Evolutionary conservation across 2,888 invertebrate species (phyloP).

Genomic region (Plemyria rubiginata): DNA sequence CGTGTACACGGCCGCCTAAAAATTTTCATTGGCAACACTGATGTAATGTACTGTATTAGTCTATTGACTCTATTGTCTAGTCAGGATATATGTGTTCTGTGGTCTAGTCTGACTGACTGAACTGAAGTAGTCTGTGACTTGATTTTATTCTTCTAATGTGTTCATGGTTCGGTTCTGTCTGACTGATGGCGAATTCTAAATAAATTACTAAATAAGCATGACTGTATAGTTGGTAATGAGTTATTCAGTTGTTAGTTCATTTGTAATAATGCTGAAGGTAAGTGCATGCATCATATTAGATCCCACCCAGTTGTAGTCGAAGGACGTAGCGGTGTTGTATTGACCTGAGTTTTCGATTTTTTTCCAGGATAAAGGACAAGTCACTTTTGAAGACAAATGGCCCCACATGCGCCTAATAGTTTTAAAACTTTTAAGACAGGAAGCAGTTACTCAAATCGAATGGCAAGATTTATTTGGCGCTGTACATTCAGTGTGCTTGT

Average conservation of each 20-base stretch:
- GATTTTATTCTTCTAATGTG: too few species aligned
- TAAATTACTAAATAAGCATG: conserved; percentile 30
- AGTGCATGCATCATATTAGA: conserved; percentile 1
- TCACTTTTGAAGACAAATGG: conserved; percentile 98
- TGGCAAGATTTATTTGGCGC: conserved; percentile 99
- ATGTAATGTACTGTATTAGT: too few species aligned
- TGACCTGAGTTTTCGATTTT: conserved; percentile 34
- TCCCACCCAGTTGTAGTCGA: conserved; percentile 1
- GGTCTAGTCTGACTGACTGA: too few species aligned
- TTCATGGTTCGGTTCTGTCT: background rate
- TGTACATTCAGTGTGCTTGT: conserved; percentile 97
- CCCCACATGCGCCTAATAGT: conserved; percentile 97
- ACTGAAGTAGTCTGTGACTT: too few species aligned
- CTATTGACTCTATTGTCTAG: too few species aligned
- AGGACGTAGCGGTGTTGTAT: conserved; percentile 14
- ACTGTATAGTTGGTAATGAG: conserved; percentile 19
- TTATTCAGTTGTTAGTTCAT: conserved; percentile 18
- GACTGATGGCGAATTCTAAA: conserved; percentile 13
- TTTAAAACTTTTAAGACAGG: conserved; percentile 96
- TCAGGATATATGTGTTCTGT: too few species aligned
- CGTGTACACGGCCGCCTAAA: too few species aligned
- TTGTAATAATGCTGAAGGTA: conserved; percentile 44
- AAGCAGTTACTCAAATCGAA: conserved; percentile 96
- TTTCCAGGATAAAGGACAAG: conserved; percentile 90
- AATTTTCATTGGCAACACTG: too few species aligned